These are phyloP conservation scores for Caenorhabditis brenneri DNA, from an alignment of 1,140 invertebrate species.

Conservation along the genomic window DNA sequence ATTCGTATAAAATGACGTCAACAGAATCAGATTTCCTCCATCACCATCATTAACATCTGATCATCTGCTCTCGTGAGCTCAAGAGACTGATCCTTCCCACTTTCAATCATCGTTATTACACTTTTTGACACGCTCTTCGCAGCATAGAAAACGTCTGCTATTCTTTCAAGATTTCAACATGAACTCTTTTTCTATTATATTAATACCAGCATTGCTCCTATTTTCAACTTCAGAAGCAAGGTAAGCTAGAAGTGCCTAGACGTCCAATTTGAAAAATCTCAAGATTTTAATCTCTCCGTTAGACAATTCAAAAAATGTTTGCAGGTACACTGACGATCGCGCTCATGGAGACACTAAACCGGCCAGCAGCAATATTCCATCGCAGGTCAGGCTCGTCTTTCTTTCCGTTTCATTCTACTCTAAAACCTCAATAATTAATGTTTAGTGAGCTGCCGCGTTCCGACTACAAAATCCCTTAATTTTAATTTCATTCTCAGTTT, in stretches of 20 bases:
- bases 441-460: no score
- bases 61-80: neutral
- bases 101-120: neutral
- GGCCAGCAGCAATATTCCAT: neutral
- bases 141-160: neutral
- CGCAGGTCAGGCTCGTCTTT: neutral
- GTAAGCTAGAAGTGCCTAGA: neutral
- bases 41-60: neutral
- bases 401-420: neutral
- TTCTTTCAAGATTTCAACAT: neutral
- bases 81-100: neutral
- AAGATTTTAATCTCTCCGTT: neutral
- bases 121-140: neutral
- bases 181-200: neutral
- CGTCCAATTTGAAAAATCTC: neutral
- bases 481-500: no score
- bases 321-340: constrained; percentile 10
- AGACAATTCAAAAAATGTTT: neutral
- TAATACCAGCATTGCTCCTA: no score
- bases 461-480: no score
- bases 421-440: no score
- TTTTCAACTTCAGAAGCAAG: neutral
- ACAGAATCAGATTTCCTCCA: neutral
- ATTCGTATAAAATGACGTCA: constrained; percentile 11
- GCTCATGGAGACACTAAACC: neutral